Evolutionary conservation across 2,888 invertebrate species (phyloP), one percentile per base, ranked within the genome.

Genomic region (Lutraria lutraria): DNA sequence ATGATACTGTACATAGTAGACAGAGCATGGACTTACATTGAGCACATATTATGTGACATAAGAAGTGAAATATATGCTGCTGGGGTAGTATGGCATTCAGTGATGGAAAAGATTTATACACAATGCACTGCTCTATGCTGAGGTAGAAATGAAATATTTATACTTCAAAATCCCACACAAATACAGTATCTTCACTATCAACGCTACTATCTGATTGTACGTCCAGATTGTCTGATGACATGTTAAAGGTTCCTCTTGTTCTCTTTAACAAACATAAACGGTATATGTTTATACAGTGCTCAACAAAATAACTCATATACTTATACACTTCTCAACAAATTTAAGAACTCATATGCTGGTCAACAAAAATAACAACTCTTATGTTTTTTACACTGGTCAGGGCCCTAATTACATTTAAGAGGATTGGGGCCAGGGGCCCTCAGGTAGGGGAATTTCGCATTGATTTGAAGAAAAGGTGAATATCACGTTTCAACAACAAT

Each of bases 151-250:
- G 31, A 34, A 76, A 19, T 25, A 10, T 19, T 76, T 31, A 76
- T 76, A 76, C 76, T 76, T 76, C 76, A 76, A 76, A 76, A 76
- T 76, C 76, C 76, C 76, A 76, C 16, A 76, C 76, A 76, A 76
- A 76, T 76, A 76, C 76, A 34, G 34, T 76, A 76, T 76, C 76
- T 4, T 31, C 76, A 34, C 31, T 31, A 13, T 31, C 31, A 19
- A 16, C 31, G 19, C 31, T 76, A 34, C 31, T 31, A 16, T 16
- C 21, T 0, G 76, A 3, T 31, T 34, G 31, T 76, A 76, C 19
- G 34, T 76, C 31, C 25, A 76, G 76, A 76, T 34, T 76, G 76
- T 76, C 76, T 12, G 76, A 76, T 16, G 76, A 76, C 34, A 19
- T 76, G 34, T 76, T 76, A 76, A 76, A 76, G 0, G 76, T 76